Conservation (phyloP, 2,888 invertebrate genomes). For the Heterodera filipjevi region DNA sequence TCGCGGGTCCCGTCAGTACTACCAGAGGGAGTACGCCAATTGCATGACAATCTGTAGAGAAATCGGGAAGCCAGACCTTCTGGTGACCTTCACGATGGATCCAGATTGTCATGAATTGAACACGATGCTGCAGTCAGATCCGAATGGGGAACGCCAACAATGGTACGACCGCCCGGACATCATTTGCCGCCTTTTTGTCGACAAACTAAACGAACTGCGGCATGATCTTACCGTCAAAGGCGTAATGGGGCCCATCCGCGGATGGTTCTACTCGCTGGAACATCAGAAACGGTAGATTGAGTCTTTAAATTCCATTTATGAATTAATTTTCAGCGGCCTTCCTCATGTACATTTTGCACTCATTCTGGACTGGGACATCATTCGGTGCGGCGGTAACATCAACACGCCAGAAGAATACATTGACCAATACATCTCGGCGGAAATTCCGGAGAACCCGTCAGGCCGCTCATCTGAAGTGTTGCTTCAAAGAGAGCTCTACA, state of each 20-base stretch:
- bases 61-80: background rate
- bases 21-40: constrained; percentile 4
- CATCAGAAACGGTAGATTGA: background rate
- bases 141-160: background rate
- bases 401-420: constrained; percentile 8
- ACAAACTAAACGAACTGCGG: constrained; percentile 3
- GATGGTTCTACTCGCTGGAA: constrained; percentile 1
- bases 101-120: background rate
- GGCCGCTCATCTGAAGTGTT: background rate
- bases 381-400: background rate
- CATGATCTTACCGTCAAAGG: background rate
- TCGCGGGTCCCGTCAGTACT: constrained; percentile 10
- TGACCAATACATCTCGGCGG: background rate
- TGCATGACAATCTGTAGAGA: constrained; percentile 11
- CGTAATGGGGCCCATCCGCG: background rate
- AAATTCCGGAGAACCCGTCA: constrained; percentile 5
- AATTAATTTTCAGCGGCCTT: background rate
- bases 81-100: constrained; percentile 1
- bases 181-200: background rate
- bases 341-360: constrained; percentile 14
- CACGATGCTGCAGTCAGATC: background rate
- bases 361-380: background rate
- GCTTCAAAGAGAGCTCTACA: background rate
- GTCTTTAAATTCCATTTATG: no score
- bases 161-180: background rate